Conservation (phyloP, 2,888 invertebrate species). For the Aphrophora alni region DNA sequence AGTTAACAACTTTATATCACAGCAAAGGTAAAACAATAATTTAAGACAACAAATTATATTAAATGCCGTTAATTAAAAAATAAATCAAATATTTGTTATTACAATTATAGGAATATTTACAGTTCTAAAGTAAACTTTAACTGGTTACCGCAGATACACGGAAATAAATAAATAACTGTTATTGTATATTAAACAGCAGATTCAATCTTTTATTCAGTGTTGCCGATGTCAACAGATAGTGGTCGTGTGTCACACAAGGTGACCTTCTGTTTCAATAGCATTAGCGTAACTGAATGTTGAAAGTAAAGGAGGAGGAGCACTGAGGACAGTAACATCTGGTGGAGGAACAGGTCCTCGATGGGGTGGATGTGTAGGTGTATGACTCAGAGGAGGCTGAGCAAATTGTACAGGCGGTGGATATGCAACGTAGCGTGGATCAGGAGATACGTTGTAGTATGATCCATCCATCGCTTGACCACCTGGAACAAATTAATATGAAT, state of each 20-base stretch:
- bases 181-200: conserved; percentile 18
- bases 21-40: neutral
- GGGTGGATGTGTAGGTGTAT: conserved; percentile 45
- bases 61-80: neutral
- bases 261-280: conserved; percentile 52
- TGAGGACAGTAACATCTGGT: conserved; percentile 51
- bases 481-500: conserved; percentile 26
- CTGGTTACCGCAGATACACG: neutral
- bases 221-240: conserved; percentile 37
- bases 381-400: conserved; percentile 60
- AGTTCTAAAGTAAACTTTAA: neutral
- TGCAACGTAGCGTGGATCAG: conserved; percentile 69
- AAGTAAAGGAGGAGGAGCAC: conserved; percentile 47
- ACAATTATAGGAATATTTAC: neutral
- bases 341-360: conserved; percentile 58
- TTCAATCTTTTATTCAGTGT: conserved; percentile 29
- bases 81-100: neutral
- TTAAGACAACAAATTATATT: neutral
- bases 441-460: conserved; percentile 45
- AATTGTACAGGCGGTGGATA: conserved; percentile 78
- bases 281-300: conserved; percentile 49
- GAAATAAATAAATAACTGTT: neutral
- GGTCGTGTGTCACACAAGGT: conserved; percentile 51
- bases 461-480: conserved; percentile 43
- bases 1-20: neutral